Base-by-base conservation (phyloP, 2,888 invertebrate species). In the Lissonota sp. region DNA sequence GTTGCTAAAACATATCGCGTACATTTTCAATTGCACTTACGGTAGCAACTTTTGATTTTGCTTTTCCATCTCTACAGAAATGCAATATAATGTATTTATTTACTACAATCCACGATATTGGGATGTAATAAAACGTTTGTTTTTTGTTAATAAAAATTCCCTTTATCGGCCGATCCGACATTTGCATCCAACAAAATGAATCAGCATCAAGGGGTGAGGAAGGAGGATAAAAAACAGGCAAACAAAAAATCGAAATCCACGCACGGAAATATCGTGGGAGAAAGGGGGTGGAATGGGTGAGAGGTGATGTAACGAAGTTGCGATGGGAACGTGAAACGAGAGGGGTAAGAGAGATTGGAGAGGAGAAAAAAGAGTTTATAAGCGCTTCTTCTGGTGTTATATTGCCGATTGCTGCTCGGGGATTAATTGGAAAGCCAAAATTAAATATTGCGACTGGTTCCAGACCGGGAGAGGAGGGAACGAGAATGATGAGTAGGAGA, bases 361-460 rank as follows among this genome's bases (percentile, higher is more conserved):
- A 7, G 62, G 46, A 16, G 74, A 60, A 46, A 26, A 26, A 3
- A 3, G 26, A 3, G 26, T 62, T 60, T 40, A 42, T 40, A 40
- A 40, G 6, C 60, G 62, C 7, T 26, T n/a, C 49, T 55, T n/a
- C 16, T 64, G 63, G 49, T 64, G 58, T 77, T 77, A 64, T 75
- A 67, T 71, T 64, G 58, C 62, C 77, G 70, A 83, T 82, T 72
- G 57, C 53, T 16, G 67, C 60, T 16, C 62, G 57, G 42, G 77
- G 77, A 84, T 82, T 84, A 79, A 84, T 84, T 79, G 79, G 82
- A 78, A 72, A 81, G 75, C 79, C 73, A 66, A 79, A 83, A 84
- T 83, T 80, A 83, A 83, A 82, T 81, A 63, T 74, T 62, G 77
- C 46, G 42, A 53, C 51, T 55, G 49, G 26, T 58, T 42, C 51